Evolutionary conservation across 2,113 vertebrate species (phyloP), one percentile per base, ranked within the genome.

Genomic region (Origma solitaria): DNA sequence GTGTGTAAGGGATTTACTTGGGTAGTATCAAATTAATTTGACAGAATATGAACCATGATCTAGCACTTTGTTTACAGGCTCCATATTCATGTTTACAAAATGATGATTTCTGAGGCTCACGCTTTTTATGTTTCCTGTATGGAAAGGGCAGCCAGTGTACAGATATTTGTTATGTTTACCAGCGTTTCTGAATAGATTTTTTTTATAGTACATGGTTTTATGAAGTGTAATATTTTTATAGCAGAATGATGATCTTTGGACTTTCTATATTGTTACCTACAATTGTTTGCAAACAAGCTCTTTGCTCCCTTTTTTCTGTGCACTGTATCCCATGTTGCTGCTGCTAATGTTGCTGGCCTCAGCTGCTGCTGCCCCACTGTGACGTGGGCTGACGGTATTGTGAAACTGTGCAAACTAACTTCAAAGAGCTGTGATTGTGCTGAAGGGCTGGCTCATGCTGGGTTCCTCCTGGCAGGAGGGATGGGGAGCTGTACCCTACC

Each of bases 171-270:
- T 97, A 96, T 49, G 95, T 95, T 98, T 97, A 97, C 92, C 93
- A 95, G 95, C 94, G 35, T 97, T 98, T 97, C 94, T 51, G 91
- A 97, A 92, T 82, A 95, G 94, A 91, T 94, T 97, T 98, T 97
- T 98, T 98, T 96, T 30, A 91, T 94, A 98, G 97, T 96, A 97
- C 79, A 86, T 97, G 97, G 92, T 97, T 98, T 98, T 98, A 97
- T 96, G 97, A 98, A 97, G 96, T 96, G 95, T 94, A 92, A 94
- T 97, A 70, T 97, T 97, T 98, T 98, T 95, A 97, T 97, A 95
- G 95, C 84, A 91, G 94, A 94, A 93, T 78, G 62, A 97, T 50
- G 45, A 94, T 81, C 77, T 95, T 91, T 91, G 96, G 94, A 92
- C 94, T 97, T 96, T 94, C 94, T 97, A 76, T 84, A 79, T 81